Conservation (phyloP, 2,113 vertebrate genomes). For the Amphilophus citrinellus region DNA sequence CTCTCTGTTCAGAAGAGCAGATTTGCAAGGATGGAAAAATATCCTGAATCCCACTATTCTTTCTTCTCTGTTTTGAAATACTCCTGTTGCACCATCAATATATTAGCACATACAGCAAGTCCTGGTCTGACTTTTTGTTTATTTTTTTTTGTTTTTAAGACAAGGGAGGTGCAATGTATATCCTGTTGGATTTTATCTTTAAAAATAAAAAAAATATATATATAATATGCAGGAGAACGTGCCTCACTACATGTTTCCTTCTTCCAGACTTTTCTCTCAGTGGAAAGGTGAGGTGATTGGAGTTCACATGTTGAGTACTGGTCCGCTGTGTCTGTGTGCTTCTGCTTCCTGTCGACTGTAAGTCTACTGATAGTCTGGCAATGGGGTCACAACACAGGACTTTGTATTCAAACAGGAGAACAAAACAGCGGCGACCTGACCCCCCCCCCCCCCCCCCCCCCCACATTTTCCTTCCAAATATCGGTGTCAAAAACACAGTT, state of each 20-base stretch:
- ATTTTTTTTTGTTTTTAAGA: conserved; percentile 5
- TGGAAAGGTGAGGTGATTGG: conserved; percentile 60
- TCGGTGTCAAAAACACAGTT: conserved; percentile 21
- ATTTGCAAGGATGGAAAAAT: conserved; percentile 53
- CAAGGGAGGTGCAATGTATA: background rate
- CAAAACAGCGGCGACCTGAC: conserved; percentile 58
- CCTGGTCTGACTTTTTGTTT: background rate
- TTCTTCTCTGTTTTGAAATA: conserved; percentile 17
- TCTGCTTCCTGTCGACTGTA: conserved; percentile 73
- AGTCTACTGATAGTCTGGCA: conserved; percentile 54
- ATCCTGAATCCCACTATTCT: conserved; percentile 15
- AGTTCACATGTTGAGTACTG: conserved; percentile 49
- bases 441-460: conserved; percentile 32
- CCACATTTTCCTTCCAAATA: conserved; percentile 40
- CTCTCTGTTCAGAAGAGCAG: conserved; percentile 64
- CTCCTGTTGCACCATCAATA: conserved; percentile 34
- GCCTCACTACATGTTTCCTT: conserved; percentile 51
- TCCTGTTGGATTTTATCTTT: conserved; percentile 9
- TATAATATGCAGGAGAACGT: conserved; percentile 41
- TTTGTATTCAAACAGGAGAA: conserved; percentile 68
- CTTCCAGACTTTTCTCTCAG: conserved; percentile 55
- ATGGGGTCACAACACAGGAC: conserved; percentile 64
- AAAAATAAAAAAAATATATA: background rate
- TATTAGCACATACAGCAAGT: conserved; percentile 1
- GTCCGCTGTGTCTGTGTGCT: conserved; percentile 54